Base-by-base conservation (phyloP, 2,113 vertebrate species). In the Tupaia chinensis region DNA sequence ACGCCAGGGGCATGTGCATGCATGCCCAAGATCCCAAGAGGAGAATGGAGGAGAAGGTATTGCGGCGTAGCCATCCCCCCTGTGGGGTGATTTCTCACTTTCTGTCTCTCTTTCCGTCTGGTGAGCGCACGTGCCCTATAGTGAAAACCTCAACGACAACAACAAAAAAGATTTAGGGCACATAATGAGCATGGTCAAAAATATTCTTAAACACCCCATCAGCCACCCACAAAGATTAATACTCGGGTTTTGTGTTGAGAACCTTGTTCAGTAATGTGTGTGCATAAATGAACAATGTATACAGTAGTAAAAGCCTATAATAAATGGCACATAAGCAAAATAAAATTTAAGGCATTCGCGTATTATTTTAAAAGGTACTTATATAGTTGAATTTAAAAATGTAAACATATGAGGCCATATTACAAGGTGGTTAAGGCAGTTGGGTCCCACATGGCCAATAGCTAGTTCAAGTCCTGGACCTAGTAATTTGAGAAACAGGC, bases 301-400 rank as follows among this genome's bases (percentile, higher is more conserved):
- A 61, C 0, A 34, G 9, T 89, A 65, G 74, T 88, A 74, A 86
- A 86, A 72, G 11, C 29, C 25, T 92, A 32, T 60, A 69, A 29
- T 76, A 92, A 95, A 66, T 61, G 20, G 3, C 4, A 66, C 53
- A 60, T 20, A 32, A 10, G 9, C 23, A 89, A 93, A 93, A 84
- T 85, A 65, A 95, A 87, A 92, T 81, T 7, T 78, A 96, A 93
- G 65, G 9, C 60, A 84, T 93, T 89, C 73, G 85, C 27, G 79
- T 54, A 29, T 78, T 88, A 86, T 91, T 93, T 91, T 90, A 85
- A 95, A 72, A 13, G 90, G 13, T 4, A 54, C n/a, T 70, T 91
- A 74, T 11, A 73, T 27, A 44, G 22, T 25, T 93, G 44, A 88
- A 89, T 95, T 90, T 58, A 60, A 96, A 92, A 86, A 61, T 17